These are phyloP conservation scores for Acleris laterana DNA, from an alignment of 2,888 invertebrate species.

Conservation along the genomic window DNA sequence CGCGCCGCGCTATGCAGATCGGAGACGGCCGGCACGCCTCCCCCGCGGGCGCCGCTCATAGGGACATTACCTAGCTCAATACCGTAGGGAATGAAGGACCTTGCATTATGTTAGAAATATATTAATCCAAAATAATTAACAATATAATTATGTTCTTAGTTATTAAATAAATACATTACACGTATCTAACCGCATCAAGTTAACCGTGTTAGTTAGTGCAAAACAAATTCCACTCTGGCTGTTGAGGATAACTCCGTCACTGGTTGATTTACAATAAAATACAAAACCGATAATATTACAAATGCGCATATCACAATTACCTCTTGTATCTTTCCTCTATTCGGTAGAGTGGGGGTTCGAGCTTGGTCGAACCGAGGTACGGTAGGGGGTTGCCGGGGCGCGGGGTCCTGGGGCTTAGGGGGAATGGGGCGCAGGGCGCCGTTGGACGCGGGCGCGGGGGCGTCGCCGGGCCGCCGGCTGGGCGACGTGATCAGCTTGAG, in stretches of 20 bases:
- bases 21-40: not conserved
- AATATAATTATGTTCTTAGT: constrained; percentile 49
- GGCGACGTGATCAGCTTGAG: constrained; percentile 71
- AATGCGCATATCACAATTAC: constrained; percentile 77
- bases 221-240: constrained; percentile 57
- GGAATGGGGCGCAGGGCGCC: constrained; percentile 39
- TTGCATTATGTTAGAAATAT: constrained; percentile 59
- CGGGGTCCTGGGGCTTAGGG: constrained; percentile 48
- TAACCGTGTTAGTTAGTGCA: constrained; percentile 61
- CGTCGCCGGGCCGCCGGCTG: constrained; percentile 54
- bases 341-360: constrained; percentile 44
- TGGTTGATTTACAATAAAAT: constrained; percentile 59
- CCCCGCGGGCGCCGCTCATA: not conserved
- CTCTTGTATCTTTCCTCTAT: constrained; percentile 65
- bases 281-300: constrained; percentile 70
- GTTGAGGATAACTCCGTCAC: constrained; percentile 55
- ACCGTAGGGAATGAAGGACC: constrained; percentile 52
- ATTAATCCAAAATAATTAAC: constrained; percentile 55
- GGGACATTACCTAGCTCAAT: constrained; percentile 20
- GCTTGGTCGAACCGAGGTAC: constrained; percentile 40
- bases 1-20: constrained; percentile 26
- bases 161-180: constrained; percentile 48
- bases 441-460: constrained; percentile 46
- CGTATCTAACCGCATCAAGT: constrained; percentile 37
- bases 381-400: constrained; percentile 43